Base-by-base conservation (phyloP, 2,888 invertebrate genomes). In the Cephus nigrinus region DNA sequence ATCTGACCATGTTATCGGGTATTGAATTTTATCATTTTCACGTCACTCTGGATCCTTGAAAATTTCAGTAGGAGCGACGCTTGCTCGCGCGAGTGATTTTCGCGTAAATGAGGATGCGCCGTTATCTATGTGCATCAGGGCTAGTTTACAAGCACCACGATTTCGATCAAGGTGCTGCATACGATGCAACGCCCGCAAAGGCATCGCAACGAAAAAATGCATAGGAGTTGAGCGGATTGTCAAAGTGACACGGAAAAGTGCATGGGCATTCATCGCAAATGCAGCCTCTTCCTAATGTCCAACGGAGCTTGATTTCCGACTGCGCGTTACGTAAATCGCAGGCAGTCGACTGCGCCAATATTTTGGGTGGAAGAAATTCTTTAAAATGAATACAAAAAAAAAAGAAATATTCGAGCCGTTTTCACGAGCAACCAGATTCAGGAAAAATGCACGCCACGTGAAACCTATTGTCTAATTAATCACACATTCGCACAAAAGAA, bases 91-190 rank as follows among this genome's bases (percentile, higher is more conserved):
- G 74, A 73, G 76, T 78, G 35, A 34, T 35, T 30, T 73, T 80
- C 36, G 80, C 81, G 79, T 76, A 79, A 81, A 81, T 76, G 79
- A 55, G 74, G 76, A 76, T 72, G 78, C 80, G 76, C 79, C 80
- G 80, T 82, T 82, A 80, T 83, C 82, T 80, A 76, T 80, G 80
- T 73, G 72, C 76, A 81, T 68, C 69, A 74, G 79, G 40, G 74
- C 80, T 73, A 78, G 74, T 82, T 81, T 80, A 80, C 79, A 81
- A 79, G 80, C 79, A 55, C 74, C 73, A 73, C 75, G 79, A 78
- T 78, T 78, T 75, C 78, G 78, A 81, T 79, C 75, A 79, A 40
- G 23, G 40, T 23, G 1, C 2, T 55, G 40, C 5, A 55, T 55
- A 23, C 23, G 55, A 55, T 55, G 55, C 40, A 23, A 5, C 23